A percentile compares a stretch with the other conserved stretches of the same genome.
Conservation (phyloP, 2,113 vertebrate genomes). For the Cinclus mexicanus region DNA sequence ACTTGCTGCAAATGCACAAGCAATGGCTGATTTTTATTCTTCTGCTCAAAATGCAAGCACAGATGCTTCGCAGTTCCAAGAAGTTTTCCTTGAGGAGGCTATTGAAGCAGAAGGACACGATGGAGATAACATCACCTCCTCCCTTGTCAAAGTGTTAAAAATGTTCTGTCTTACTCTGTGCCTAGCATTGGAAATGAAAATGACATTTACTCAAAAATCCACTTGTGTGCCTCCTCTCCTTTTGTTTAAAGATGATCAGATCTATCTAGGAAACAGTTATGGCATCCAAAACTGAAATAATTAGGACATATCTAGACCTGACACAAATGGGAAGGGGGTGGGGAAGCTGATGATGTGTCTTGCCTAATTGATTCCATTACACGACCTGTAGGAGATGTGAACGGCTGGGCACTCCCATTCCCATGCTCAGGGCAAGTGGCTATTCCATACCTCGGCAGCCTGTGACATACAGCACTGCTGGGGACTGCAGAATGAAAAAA, state of each 20-base stretch:
- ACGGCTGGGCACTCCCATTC: conserved; percentile 94
- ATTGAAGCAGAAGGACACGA: conserved; percentile 80
- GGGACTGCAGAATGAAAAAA: conserved; percentile 74
- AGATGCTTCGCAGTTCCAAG: conserved; percentile 75
- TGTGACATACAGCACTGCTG: conserved; percentile 90
- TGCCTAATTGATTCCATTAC: conserved; percentile 98
- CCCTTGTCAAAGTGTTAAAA: conserved; percentile 74
- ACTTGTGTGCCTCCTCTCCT: conserved; percentile 79
- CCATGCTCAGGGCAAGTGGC: conserved; percentile 97
- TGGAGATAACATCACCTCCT: conserved; percentile 74
- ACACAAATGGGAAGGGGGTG: conserved; percentile 82
- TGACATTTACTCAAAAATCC: conserved; percentile 80
- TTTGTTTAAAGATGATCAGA: conserved; percentile 84
- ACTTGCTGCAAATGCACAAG: conserved; percentile 44
- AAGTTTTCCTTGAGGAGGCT: conserved; percentile 78
- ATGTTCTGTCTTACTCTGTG: conserved; percentile 72
- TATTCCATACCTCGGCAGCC: conserved; percentile 85
- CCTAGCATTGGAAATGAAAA: conserved; percentile 77
- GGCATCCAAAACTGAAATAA: conserved; percentile 92
- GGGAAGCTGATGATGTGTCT: conserved; percentile 76
- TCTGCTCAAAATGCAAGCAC: conserved; percentile 75
- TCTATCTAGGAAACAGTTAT: conserved; percentile 89
- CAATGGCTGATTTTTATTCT: conserved; percentile 68
- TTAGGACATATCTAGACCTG: conserved; percentile 91
- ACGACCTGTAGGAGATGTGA: conserved; percentile 95